Evolutionary conservation across 2,888 invertebrate genomes (phyloP).

Genomic region (Hirtodrosophila confusa): DNA sequence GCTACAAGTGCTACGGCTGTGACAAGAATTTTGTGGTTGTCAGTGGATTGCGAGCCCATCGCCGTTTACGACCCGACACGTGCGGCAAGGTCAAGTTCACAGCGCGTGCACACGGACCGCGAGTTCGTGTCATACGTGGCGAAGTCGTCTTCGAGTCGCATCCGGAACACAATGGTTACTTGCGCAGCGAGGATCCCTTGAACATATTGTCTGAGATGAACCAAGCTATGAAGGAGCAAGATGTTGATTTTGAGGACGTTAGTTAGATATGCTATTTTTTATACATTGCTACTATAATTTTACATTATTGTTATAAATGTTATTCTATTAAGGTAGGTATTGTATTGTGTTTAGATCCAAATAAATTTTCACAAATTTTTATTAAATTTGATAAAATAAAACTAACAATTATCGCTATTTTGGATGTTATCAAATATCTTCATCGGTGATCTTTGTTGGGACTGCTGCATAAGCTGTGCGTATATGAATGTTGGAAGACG

Average conservation of each 20-base stretch:
- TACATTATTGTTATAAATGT: conserved; percentile 3
- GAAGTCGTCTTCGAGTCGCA: conserved; percentile 81
- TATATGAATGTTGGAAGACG: too few relatives aligned
- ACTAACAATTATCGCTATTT: too few relatives aligned
- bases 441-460: too few relatives aligned
- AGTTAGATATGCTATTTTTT: background rate
- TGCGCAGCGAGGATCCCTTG: conserved; percentile 76
- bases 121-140: conserved; percentile 81
- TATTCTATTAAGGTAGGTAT: background rate
- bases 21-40: conserved; percentile 81
- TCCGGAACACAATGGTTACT: conserved; percentile 79
- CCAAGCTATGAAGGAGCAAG: conserved; percentile 19
- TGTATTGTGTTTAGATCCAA: background rate
- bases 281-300: conserved; percentile 4
- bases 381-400: too few relatives aligned
- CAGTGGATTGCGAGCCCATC: conserved; percentile 81
- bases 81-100: conserved; percentile 81
- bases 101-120: conserved; percentile 81
- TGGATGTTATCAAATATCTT: too few relatives aligned
- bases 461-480: too few relatives aligned
- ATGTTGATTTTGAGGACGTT: background rate
- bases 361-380: background rate
- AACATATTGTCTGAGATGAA: conserved; percentile 60
- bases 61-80: conserved; percentile 75
- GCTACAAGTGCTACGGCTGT: conserved; percentile 82